Conservation (phyloP, 1,140 invertebrate genomes). For the Propsilocerus akamusi region DNA sequence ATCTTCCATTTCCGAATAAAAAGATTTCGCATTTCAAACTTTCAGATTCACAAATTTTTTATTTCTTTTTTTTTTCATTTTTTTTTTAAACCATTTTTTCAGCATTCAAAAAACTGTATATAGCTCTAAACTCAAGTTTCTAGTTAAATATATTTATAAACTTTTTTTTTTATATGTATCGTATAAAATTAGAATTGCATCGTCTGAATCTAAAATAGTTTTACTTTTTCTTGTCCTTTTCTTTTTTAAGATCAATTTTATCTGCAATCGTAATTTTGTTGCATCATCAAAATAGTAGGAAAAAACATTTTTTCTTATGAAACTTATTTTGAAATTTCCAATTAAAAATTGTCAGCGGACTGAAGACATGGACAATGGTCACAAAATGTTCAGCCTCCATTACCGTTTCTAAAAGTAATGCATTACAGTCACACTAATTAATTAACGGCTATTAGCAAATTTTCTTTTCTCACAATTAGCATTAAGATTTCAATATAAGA, state of each 20-base stretch:
- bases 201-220: slow-evolving; percentile 1
- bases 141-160: background rate
- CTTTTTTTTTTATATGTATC: background rate
- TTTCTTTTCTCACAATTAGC: background rate
- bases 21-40: background rate
- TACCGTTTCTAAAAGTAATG: background rate
- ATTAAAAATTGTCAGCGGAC: background rate
- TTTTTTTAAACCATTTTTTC: background rate
- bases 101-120: background rate
- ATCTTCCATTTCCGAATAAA: background rate
- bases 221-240: background rate
- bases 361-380: background rate
- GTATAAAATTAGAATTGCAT: slow-evolving; percentile 4
- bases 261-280: background rate
- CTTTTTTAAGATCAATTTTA: background rate
- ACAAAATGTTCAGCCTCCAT: background rate
- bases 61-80: background rate
- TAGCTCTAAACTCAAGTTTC: background rate
- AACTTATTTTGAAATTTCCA: background rate
- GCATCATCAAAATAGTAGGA: background rate
- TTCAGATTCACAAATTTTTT: background rate
- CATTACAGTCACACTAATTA: background rate
- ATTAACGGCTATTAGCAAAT: background rate
- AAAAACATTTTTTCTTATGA: background rate
- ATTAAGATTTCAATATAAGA: too few species aligned